A percentile compares a stretch with the other conserved stretches of the same genome.
Conservation (phyloP, 2,797 vertebrate genomes). For the Pachyuromys duprasi region DNA sequence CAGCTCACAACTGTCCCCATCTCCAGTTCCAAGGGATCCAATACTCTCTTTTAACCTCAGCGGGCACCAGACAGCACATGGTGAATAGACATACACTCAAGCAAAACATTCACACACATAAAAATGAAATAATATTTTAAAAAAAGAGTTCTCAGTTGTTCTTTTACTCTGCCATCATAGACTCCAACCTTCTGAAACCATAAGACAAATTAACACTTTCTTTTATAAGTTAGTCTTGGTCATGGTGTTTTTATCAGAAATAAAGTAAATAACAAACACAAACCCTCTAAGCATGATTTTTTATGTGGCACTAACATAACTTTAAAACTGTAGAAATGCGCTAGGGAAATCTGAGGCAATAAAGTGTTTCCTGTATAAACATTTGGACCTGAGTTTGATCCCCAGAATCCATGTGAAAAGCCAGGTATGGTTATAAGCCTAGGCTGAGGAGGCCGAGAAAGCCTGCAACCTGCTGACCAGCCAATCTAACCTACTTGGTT, state of each 20-base stretch:
- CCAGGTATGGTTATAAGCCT: neutral
- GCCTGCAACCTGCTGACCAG: neutral
- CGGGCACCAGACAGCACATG: neutral
- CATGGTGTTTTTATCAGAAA: neutral
- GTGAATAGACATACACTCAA: neutral
- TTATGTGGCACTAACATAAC: neutral
- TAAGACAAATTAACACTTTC: neutral
- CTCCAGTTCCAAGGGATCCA: neutral
- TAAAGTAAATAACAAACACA: neutral
- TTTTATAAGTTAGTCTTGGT: neutral
- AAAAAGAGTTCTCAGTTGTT: neutral
- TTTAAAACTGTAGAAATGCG: constrained; percentile 7
- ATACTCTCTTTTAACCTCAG: neutral
- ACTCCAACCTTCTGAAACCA: neutral
- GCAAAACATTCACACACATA: neutral
- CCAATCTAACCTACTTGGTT: neutral
- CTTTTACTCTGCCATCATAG: neutral
- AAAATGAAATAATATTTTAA: neutral
- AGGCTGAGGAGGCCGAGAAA: neutral
- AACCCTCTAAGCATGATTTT: constrained; percentile 38
- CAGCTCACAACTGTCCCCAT: neutral
- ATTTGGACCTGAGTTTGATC: neutral
- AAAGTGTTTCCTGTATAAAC: neutral
- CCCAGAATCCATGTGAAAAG: neutral
- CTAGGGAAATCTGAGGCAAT: neutral